A percentile compares a stretch with the other conserved stretches of the same genome.
Conservation (phyloP, 2,888 invertebrate genomes). For the Clostera curtula region DNA sequence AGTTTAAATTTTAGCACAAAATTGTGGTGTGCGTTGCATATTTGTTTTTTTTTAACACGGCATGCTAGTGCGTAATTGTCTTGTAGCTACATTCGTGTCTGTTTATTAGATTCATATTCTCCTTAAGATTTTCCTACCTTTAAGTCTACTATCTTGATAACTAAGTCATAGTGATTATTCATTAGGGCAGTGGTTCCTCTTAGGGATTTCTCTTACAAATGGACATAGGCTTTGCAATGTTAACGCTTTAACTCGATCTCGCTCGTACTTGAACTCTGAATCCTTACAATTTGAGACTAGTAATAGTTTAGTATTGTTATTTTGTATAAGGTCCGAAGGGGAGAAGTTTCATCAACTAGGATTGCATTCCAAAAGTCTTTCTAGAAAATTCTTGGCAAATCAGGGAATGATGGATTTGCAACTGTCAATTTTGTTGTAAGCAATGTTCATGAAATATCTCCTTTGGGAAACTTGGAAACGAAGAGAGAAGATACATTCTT, state of each 20-base stretch:
- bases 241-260: slow-evolving; percentile 63
- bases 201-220: slow-evolving; percentile 43
- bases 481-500: slow-evolving; percentile 11
- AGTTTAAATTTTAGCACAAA: slow-evolving; percentile 31
- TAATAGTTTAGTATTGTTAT: slow-evolving; percentile 42
- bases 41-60: slow-evolving; percentile 16
- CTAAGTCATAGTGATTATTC: slow-evolving; percentile 64
- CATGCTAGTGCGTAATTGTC: slow-evolving; percentile 18
- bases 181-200: slow-evolving; percentile 39
- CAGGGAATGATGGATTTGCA: no score
- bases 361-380: no score
- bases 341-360: no score
- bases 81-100: slow-evolving; percentile 36
- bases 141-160: slow-evolving; percentile 56
- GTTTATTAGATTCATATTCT: slow-evolving; percentile 35
- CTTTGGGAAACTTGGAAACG: no score
- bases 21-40: slow-evolving; percentile 17
- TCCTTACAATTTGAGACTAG: slow-evolving; percentile 42
- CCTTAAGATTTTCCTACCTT: slow-evolving; percentile 47
- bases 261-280: slow-evolving; percentile 46
- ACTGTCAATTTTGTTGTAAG: no score
- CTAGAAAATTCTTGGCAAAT: no score
- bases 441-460: no score
- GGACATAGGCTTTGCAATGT: slow-evolving; percentile 42
- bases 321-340: no score